Conservation (phyloP, 2,888 invertebrate genomes). For the Campoplex capitator region DNA sequence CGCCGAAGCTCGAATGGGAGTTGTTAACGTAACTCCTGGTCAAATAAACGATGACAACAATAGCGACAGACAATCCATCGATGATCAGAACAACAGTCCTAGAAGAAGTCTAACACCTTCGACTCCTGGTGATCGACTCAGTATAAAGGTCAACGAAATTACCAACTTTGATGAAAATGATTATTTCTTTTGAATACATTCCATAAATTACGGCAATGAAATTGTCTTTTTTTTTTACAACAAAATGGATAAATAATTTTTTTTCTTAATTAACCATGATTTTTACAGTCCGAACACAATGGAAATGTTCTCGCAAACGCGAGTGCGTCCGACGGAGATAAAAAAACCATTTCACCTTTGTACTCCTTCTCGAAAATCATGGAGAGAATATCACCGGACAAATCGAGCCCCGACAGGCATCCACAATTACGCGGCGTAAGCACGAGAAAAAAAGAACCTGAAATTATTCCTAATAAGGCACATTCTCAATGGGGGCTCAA, state of each 20-base stretch:
- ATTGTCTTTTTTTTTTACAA: not conserved
- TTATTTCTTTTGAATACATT: not conserved
- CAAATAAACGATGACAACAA: constrained; percentile 82
- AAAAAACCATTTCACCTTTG: constrained; percentile 86
- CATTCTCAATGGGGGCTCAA: not conserved
- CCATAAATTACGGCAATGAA: not conserved
- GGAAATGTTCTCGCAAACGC: constrained; percentile 85
- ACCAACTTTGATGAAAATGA: constrained; percentile 24
- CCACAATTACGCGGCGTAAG: constrained; percentile 87
- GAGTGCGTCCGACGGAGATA: constrained; percentile 77
- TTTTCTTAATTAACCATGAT: not conserved
- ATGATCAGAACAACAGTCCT: constrained; percentile 84
- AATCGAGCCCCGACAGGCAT: constrained; percentile 85
- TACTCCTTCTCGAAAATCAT: constrained; percentile 90
- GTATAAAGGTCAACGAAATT: constrained; percentile 77
- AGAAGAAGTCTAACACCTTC: constrained; percentile 82
- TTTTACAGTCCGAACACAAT: constrained; percentile 84
- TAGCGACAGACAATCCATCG: constrained; percentile 81
- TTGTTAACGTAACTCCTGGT: constrained; percentile 83
- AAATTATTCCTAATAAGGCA: not conserved
- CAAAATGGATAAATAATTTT: not conserved
- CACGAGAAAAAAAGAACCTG: constrained; percentile 8
- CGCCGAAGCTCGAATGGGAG: constrained; percentile 92
- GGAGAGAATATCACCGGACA: constrained; percentile 91
- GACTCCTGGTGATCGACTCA: constrained; percentile 82